Evolutionary conservation across 2,888 invertebrate genomes (phyloP), one percentile per base, ranked within the genome.

Genomic region (Leptopterna dolabrata): DNA sequence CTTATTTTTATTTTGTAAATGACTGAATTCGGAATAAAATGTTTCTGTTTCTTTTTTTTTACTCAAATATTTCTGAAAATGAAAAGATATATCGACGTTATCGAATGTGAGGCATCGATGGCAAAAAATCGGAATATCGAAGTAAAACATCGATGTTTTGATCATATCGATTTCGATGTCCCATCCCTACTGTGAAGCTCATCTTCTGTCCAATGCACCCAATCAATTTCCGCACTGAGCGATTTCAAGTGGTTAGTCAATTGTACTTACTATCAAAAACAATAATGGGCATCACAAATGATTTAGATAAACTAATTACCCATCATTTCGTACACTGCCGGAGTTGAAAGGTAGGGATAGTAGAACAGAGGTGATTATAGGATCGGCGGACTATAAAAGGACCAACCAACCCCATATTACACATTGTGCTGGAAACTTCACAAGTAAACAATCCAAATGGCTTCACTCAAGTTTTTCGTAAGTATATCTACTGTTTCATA

Each of bases 391-490:
- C 1, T 63, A 63, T 63, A 63, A 63, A 63, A 63, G 63, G 63
- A 63, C 24, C 63, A 63, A 0, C 27, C 7, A 27, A 24, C 63
- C 13, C 24, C 63, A 24, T 24, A 1, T 11, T 13, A 24, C 9
- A 24, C 63, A 63, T 63, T 63, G 63, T 63, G 63, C 63, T 19
- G 19, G 63, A 19, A 4, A 24, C 63, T 24, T 63, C 63, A 63
- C 63, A 63, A 63, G 63, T 19, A 63, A 63, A 63, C 63, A 24
- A 24, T 63, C 19, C 24, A 24, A 63, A 63, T 63, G 63, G 27
- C 63, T 63, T 63, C 63, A 24, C 63, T 63, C 63, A 63, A 63
- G 63, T 63, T 63, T 63, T 63, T 63, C 63, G 63, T 63, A 24
- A 63, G 63, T 63, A 63, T 19, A 16, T n/a, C 45, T 45, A n/a